phyloP scores from a whole-genome alignment of 1,140 invertebrate species.

The Calliopsis andreniformis region DNA sequence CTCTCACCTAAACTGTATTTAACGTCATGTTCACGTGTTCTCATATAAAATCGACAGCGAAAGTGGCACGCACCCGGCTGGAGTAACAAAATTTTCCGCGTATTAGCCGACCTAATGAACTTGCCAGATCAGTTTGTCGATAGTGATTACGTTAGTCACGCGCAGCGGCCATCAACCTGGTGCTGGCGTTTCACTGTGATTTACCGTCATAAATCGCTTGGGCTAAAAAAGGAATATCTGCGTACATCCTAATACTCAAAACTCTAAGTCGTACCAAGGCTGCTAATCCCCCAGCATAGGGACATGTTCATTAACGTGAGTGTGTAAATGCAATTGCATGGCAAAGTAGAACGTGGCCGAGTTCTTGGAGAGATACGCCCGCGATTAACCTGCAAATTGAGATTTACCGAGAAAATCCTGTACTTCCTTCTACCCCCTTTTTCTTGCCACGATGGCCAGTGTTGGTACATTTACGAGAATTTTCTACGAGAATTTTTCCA shows the following conservation, averaged over 20 bases:
- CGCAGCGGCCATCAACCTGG: neutral
- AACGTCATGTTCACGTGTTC: neutral
- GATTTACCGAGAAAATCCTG: constrained; percentile 25
- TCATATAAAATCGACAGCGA: neutral
- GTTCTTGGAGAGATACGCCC: too few species aligned
- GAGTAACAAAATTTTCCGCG: constrained; percentile 21
- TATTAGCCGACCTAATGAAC: constrained; percentile 25
- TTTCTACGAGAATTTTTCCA: neutral
- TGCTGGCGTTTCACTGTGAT: neutral
- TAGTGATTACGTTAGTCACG: constrained; percentile 19
- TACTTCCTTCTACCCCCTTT: neutral
- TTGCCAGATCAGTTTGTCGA: constrained; percentile 9
- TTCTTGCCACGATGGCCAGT: constrained; percentile 12
- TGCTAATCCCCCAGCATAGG: neutral
- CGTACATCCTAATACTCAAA: too few species aligned
- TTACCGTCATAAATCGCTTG: too few species aligned
- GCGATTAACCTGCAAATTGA: constrained; percentile 27
- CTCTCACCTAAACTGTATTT: too few species aligned
- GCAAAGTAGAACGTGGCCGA: neutral
- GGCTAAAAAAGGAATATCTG: too few species aligned
- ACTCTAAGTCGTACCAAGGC: neutral
- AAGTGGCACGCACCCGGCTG: neutral
- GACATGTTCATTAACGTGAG: constrained; percentile 2
- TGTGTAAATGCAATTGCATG: neutral
- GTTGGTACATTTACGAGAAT: constrained; percentile 25